Evolutionary conservation across 1,140 invertebrate genomes (phyloP).

Genomic region (Musca vetustissima): DNA sequence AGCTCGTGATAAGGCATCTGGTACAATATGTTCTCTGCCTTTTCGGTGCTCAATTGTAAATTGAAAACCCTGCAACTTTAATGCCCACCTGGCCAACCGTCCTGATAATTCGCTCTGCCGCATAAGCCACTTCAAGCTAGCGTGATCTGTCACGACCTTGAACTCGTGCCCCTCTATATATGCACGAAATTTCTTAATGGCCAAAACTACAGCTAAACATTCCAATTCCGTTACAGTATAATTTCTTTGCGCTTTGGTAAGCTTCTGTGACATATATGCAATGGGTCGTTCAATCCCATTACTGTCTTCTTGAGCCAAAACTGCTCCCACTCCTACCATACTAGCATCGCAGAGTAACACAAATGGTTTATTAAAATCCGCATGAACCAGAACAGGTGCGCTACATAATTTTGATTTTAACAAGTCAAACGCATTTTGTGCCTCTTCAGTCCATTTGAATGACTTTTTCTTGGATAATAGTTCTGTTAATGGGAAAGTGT

Average conservation of each 20-base stretch:
- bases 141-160: slow-evolving; percentile 29
- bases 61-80: slow-evolving; percentile 20
- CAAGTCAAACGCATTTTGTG: not conserved
- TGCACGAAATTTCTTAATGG: slow-evolving; percentile 47
- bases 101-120: slow-evolving; percentile 31
- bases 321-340: slow-evolving; percentile 25
- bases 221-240: slow-evolving; percentile 44
- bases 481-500: not conserved
- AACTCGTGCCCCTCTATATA: slow-evolving; percentile 37
- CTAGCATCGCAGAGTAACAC: slow-evolving; percentile 33
- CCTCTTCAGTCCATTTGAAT: not conserved
- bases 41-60: slow-evolving; percentile 49
- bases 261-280: slow-evolving; percentile 34
- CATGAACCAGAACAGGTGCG: slow-evolving; percentile 21
- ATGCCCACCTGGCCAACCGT: slow-evolving; percentile 24
- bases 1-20: slow-evolving; percentile 45
- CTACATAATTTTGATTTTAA: not conserved
- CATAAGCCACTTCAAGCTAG: slow-evolving; percentile 31
- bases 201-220: slow-evolving; percentile 54
- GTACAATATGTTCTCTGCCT: slow-evolving; percentile 45
- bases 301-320: slow-evolving; percentile 24
- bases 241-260: slow-evolving; percentile 36
- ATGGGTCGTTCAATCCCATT: slow-evolving; percentile 32
- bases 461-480: not conserved
- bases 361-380: slow-evolving; percentile 28